Conservation (phyloP, 2,113 vertebrate genomes). For the Antigone vipio region DNA sequence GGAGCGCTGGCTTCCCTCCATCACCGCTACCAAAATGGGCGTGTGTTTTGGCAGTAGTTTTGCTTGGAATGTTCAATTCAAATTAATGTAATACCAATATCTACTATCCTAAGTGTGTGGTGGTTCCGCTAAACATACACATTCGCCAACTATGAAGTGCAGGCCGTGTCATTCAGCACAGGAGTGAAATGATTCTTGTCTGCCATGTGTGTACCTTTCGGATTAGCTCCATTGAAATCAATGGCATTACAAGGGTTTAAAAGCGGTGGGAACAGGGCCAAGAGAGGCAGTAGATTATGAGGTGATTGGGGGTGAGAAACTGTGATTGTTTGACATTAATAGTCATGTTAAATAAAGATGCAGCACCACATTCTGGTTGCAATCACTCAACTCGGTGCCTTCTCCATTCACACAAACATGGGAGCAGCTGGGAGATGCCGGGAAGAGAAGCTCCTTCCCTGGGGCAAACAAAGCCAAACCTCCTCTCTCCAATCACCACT, state of each 20-base stretch:
- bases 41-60: conserved; percentile 39
- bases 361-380: neutral
- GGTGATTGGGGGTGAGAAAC: neutral
- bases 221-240: neutral
- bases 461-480: neutral
- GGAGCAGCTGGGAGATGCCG: neutral
- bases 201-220: neutral
- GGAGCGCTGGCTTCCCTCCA: neutral
- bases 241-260: neutral
- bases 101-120: neutral
- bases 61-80: conserved; percentile 18
- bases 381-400: accelerated
- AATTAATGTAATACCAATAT: conserved; percentile 35
- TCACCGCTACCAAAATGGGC: neutral
- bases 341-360: neutral
- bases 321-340: neutral
- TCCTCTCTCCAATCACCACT: neutral
- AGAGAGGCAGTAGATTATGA: neutral
- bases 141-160: neutral
- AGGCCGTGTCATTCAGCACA: neutral
- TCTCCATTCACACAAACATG: neutral
- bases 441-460: neutral
- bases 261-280: neutral
- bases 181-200: neutral
- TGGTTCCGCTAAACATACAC: neutral